Percentiles rank a stretch among this genome's conserved stretches.
These are phyloP conservation scores for Amiota minor DNA, from an alignment of 2,888 invertebrate genomes.

Conservation along the genomic window DNA sequence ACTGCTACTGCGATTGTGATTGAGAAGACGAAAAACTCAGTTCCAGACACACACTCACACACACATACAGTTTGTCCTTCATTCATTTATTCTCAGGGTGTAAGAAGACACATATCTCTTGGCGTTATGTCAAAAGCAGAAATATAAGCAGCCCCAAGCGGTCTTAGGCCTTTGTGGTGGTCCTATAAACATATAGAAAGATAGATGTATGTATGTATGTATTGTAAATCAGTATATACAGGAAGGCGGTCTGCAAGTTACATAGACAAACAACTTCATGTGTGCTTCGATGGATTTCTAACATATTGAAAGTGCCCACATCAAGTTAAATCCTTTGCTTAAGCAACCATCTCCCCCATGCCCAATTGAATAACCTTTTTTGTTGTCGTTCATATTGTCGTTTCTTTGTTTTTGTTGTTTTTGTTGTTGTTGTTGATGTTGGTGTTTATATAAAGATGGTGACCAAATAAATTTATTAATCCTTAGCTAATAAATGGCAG, in stretches of 20 bases:
- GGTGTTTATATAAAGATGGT: conserved; percentile 68
- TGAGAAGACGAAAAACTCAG: too few relatives aligned
- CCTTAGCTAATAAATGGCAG: conserved; percentile 71
- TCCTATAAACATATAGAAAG: conserved; percentile 33
- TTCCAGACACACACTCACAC: neutral
- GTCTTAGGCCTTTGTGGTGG: conserved; percentile 15
- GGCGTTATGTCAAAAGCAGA: conserved; percentile 57
- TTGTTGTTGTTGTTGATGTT: conserved; percentile 34
- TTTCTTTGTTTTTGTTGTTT: neutral
- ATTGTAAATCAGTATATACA: conserved; percentile 1
- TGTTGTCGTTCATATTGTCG: neutral
- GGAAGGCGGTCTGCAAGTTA: neutral
- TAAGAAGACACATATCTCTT: conserved; percentile 53
- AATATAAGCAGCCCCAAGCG: conserved; percentile 49
- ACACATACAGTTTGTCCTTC: neutral
- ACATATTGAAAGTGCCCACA: conserved; percentile 47
- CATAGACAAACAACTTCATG: conserved; percentile 37
- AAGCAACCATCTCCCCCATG: neutral
- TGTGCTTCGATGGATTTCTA: conserved; percentile 29
- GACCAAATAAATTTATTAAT: conserved; percentile 73
- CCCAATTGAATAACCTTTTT: neutral
- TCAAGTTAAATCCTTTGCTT: neutral
- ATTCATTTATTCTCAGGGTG: conserved; percentile 25
- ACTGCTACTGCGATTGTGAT: too few relatives aligned
- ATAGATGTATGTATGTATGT: conserved; percentile 40